phyloP scores from a whole-genome alignment of 1,140 invertebrate genomes.

The Belonocnema kinseyi region DNA sequence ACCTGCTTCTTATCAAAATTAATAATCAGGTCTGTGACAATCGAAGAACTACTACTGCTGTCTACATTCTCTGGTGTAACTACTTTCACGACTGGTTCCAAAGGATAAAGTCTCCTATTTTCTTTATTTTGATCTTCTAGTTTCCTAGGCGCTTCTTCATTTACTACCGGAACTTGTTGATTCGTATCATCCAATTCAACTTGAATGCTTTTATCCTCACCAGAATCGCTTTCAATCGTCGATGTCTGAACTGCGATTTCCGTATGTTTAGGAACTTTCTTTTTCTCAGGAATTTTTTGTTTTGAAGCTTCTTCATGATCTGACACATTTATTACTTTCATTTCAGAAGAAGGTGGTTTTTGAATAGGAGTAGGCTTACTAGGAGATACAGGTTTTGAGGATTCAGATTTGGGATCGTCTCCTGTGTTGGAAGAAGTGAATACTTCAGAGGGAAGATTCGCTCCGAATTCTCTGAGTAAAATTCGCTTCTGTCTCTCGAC shows the following conservation, averaged over 20 bases:
- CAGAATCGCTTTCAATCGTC: slow-evolving; percentile 38
- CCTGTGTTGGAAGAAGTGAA: background rate
- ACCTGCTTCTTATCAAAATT: slow-evolving; percentile 60
- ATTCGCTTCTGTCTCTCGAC: slow-evolving; percentile 66
- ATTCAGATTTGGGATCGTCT: background rate
- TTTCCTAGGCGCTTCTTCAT: background rate
- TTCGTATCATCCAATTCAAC: slow-evolving; percentile 49
- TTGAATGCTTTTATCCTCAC: slow-evolving; percentile 64
- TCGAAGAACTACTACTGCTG: slow-evolving; percentile 59
- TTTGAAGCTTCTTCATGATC: slow-evolving; percentile 42
- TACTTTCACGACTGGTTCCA: slow-evolving; percentile 64
- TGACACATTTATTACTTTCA: slow-evolving; percentile 66
- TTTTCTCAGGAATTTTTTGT: slow-evolving; percentile 48
- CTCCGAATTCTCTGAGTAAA: slow-evolving; percentile 65
- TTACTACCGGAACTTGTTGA: background rate
- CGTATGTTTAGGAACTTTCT: slow-evolving; percentile 32
- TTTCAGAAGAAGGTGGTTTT: slow-evolving; percentile 56
- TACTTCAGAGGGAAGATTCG: slow-evolving; percentile 53
- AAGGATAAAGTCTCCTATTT: slow-evolving; percentile 41
- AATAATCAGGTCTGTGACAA: slow-evolving; percentile 56
- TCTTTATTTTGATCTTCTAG: background rate
- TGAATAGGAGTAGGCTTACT: background rate
- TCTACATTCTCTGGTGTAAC: slow-evolving; percentile 56
- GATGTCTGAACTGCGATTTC: slow-evolving; percentile 65
- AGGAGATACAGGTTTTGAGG: background rate